phyloP scores from a whole-genome alignment of 1,140 invertebrate species.

The Triops cancriformis region DNA sequence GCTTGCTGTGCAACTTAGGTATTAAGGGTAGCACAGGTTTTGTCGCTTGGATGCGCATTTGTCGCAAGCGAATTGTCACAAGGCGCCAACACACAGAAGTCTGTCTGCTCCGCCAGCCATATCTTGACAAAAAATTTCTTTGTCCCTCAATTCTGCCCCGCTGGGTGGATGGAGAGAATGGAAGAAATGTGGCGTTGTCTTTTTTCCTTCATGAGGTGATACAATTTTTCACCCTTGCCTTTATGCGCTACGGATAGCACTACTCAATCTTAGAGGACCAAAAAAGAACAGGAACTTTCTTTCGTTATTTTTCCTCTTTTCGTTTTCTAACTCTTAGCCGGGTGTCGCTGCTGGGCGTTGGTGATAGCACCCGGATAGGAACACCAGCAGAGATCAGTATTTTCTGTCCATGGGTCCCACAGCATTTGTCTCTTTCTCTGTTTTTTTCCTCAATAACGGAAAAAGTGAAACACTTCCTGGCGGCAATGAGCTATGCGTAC shows the following conservation, averaged over 20 bases:
- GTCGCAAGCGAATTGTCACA: constrained; percentile 7
- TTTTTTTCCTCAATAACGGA: neutral
- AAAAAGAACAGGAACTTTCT: neutral
- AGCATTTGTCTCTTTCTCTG: neutral
- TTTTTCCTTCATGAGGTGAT: neutral
- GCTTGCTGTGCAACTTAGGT: neutral
- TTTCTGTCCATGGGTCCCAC: neutral
- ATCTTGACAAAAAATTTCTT: constrained; percentile 5
- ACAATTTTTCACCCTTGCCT: neutral
- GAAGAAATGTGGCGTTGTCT: neutral
- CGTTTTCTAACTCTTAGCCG: neutral
- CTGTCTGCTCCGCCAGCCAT: constrained; percentile 2
- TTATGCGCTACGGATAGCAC: neutral
- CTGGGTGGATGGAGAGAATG: neutral
- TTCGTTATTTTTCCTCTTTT: too few species aligned
- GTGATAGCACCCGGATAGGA: neutral
- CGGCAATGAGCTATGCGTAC: too few species aligned
- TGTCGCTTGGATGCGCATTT: constrained; percentile 12
- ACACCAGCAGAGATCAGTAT: neutral
- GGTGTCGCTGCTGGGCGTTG: neutral
- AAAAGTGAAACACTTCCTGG: neutral
- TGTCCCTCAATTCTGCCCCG: neutral
- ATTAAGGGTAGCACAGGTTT: constrained; percentile 1
- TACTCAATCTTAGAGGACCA: neutral
- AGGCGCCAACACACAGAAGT: constrained; percentile 4